Conservation (phyloP, 2,797 vertebrate species). For the Clarias platycephalus region DNA sequence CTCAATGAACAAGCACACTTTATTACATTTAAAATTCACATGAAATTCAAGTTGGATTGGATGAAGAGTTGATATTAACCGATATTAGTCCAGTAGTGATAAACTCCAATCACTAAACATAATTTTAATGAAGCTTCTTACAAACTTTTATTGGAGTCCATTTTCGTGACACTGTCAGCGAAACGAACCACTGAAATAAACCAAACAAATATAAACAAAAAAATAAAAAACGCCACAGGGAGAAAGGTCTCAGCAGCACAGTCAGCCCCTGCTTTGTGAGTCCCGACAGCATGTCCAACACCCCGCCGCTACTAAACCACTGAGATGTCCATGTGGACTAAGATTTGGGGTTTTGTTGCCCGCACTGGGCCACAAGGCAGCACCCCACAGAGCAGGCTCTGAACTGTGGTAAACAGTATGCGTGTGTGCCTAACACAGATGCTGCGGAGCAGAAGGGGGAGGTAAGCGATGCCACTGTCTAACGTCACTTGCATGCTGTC, state of each 20-base stretch:
- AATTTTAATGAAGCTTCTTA: background rate
- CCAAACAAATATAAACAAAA: background rate
- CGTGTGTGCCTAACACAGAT: slow-evolving; percentile 68
- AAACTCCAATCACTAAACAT: no score
- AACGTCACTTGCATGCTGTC: slow-evolving; percentile 53
- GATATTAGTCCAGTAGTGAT: background rate
- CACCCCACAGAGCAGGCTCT: slow-evolving; percentile 57
- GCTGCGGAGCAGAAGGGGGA: slow-evolving; percentile 59
- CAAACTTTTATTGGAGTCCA: background rate
- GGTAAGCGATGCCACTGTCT: slow-evolving; percentile 56
- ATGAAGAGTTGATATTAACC: background rate
- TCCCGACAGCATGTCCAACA: slow-evolving; percentile 43
- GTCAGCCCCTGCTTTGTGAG: slow-evolving; percentile 60
- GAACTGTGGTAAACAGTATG: slow-evolving; percentile 58
- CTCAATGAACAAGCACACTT: background rate
- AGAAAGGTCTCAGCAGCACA: slow-evolving; percentile 44
- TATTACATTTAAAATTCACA: background rate
- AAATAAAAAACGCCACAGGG: background rate
- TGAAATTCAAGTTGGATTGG: background rate
- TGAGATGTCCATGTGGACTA: slow-evolving; percentile 51
- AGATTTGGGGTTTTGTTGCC: slow-evolving; percentile 57
- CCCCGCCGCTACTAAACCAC: slow-evolving; percentile 56
- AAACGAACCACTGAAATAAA: background rate
- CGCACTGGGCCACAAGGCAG: slow-evolving; percentile 49
- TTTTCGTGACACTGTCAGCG: background rate